A percentile compares a stretch with the other conserved stretches of the same genome.
phyloP scores from a whole-genome alignment of 2,888 invertebrate genomes.

The Dioctria linearis region DNA sequence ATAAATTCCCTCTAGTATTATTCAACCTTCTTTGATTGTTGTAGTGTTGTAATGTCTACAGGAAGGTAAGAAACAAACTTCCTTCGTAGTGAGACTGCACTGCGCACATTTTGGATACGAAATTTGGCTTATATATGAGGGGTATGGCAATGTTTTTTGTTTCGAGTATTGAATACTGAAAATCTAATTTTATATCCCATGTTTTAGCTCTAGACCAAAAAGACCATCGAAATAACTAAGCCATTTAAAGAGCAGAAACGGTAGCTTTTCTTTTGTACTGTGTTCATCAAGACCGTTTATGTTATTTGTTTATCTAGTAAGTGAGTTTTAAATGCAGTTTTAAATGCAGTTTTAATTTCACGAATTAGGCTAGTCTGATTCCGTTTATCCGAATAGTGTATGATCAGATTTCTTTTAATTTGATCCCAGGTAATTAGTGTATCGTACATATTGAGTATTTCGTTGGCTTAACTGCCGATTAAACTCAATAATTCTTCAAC shows the following conservation, averaged over 20 bases:
- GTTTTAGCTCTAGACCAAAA: not conserved
- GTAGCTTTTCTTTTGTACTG: not conserved
- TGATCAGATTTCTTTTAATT: no score
- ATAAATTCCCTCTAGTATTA: conserved; percentile 1
- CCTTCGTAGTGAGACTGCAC: not conserved
- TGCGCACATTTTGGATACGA: not conserved
- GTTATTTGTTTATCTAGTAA: no score
- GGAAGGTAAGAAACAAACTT: not conserved
- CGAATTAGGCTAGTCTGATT: not conserved
- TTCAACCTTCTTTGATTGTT: not conserved
- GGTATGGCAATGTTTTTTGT: conserved; percentile 25
- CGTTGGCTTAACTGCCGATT: not conserved
- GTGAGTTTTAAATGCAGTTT: no score
- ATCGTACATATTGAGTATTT: not conserved
- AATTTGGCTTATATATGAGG: conserved; percentile 31
- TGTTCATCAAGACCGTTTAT: not conserved
- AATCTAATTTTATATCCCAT: not conserved
- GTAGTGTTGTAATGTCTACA: not conserved
- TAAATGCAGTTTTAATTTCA: not conserved
- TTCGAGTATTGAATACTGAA: not conserved
- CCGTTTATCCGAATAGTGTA: no score
- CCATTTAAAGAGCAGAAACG: not conserved
- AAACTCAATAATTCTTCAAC: no score
- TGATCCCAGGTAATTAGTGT: no score
- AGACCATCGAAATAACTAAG: conserved; percentile 27